A percentile compares a stretch with the other conserved stretches of the same genome.
Conservation (phyloP, 2,113 vertebrate genomes). For the Dolichotis patagonum region DNA sequence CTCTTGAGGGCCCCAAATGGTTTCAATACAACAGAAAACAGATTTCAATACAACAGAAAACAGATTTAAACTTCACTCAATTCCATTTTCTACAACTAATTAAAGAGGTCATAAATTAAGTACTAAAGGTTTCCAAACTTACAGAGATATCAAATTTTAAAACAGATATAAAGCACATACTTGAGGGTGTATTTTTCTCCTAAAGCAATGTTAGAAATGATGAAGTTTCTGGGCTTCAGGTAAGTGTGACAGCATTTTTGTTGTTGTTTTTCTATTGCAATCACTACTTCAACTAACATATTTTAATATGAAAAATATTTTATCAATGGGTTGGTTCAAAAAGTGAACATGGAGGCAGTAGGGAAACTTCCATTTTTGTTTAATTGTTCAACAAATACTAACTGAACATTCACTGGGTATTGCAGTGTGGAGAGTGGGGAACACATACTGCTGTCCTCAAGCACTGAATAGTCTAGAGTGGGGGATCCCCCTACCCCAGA, state of each 20-base stretch:
- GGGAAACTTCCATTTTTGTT: neutral
- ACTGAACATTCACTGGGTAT: neutral
- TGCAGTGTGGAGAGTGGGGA: neutral
- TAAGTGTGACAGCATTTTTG: neutral
- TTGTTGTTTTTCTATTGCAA: neutral
- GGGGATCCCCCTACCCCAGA: neutral
- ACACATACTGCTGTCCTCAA: neutral
- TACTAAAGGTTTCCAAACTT: neutral
- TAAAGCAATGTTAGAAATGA: neutral
- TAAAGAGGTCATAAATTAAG: neutral
- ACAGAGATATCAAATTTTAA: conserved; percentile 14
- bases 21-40: neutral
- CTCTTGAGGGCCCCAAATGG: neutral
- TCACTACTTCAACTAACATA: neutral
- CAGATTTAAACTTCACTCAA: neutral
- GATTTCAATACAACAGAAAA: neutral
- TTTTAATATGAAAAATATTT: neutral
- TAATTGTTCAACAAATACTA: neutral
- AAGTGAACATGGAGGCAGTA: neutral
- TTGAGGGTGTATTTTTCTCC: neutral
- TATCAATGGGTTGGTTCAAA: neutral
- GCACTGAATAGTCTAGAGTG: too few species aligned
- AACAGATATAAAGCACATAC: neutral
- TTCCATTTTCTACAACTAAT: conserved; percentile 2
- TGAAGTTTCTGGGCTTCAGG: neutral